These are phyloP conservation scores for Psammodynastes pulverulentus DNA, from an alignment of 2,113 vertebrate genomes.

Conservation along the genomic window DNA sequence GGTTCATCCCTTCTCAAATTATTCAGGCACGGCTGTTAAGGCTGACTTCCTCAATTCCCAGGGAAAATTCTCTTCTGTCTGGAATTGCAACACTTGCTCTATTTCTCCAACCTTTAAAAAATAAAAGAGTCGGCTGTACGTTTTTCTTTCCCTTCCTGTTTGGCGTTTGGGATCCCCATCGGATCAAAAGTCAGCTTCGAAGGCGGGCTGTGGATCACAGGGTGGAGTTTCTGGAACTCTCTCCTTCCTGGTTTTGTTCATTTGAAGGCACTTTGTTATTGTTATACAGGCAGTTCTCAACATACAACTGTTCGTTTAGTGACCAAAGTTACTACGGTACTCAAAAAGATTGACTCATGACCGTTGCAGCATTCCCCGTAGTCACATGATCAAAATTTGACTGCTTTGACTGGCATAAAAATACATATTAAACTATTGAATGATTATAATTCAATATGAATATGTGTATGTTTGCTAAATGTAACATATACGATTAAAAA, in stretches of 20 bases:
- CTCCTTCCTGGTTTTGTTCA: background rate
- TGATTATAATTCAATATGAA: no score
- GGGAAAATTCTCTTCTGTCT: background rate
- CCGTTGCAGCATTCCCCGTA: background rate
- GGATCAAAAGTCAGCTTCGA: background rate
- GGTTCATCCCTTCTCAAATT: background rate
- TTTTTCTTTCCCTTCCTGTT: background rate
- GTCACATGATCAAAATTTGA: background rate
- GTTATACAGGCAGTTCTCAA: no score
- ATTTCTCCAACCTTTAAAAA: background rate
- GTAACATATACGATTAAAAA: no score
- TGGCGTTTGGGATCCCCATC: background rate
- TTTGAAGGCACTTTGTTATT: background rate
- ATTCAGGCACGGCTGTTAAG: background rate
- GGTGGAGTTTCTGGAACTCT: background rate
- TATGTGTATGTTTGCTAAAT: no score
- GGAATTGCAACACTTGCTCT: fast-evolving
- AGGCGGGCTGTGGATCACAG: background rate
- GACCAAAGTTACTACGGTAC: background rate
- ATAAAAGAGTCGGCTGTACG: background rate
- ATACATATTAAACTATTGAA: no score
- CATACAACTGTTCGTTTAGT: background rate
- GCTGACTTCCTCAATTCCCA: background rate
- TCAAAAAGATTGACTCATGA: background rate
- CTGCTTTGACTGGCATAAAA: no score